A percentile compares a stretch with the other conserved stretches of the same genome.
Conservation (phyloP, 2,113 vertebrate species). For the Crotophaga sulcirostris region DNA sequence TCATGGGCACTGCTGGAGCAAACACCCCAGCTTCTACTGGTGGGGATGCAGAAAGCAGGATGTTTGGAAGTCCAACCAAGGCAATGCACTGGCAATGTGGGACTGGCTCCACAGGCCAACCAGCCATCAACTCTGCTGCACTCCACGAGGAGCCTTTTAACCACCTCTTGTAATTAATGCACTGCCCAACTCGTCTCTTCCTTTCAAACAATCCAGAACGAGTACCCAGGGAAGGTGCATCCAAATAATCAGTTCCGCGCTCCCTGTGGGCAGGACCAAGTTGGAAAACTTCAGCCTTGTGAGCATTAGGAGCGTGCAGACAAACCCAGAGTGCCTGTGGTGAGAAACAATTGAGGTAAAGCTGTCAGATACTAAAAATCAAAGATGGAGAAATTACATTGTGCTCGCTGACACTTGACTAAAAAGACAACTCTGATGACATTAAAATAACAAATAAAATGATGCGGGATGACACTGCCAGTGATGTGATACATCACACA, state of each 20-base stretch:
- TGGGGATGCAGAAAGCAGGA: too few relatives aligned
- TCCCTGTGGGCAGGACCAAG: background rate
- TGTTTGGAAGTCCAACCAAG: background rate
- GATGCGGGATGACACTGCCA: background rate
- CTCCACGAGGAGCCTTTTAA: background rate
- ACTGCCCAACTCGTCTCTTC: background rate
- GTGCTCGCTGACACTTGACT: background rate
- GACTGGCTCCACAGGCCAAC: background rate
- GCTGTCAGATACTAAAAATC: background rate
- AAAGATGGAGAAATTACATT: background rate
- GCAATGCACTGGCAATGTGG: fast-evolving
- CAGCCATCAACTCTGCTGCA: fast-evolving
- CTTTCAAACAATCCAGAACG: background rate
- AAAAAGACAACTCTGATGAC: background rate
- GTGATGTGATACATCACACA: background rate
- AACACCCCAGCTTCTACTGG: background rate
- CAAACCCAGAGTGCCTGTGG: background rate
- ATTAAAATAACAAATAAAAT: slow-evolving; percentile 1
- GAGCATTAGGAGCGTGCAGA: background rate
- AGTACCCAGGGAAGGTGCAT: background rate
- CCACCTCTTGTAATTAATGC: background rate
- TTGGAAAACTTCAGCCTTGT: background rate
- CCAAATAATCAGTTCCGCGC: fast-evolving
- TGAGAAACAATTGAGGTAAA: background rate
- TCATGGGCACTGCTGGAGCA: background rate